Base-by-base conservation (phyloP, 2,113 vertebrate genomes). In the Thalassarche chlororhynchos region DNA sequence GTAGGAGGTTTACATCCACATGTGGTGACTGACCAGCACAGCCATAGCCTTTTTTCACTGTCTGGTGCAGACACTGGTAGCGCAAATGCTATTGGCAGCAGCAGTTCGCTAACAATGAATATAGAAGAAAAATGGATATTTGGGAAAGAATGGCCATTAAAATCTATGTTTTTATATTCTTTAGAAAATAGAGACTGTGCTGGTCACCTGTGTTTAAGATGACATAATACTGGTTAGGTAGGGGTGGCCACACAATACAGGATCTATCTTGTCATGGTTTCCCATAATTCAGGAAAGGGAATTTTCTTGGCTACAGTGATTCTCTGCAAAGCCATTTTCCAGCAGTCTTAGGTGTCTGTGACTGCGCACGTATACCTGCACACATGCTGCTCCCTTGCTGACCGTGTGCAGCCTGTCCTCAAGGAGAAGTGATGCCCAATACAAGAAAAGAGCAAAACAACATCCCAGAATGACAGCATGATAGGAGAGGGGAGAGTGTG, bases 371-470 rank as follows among this genome's bases (percentile, higher is more conserved):
- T 8, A 13, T 0, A 13, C 9, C 34, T 54, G 52, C 52, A 72
- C 4, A 3, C 18, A 6, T 8, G 36, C 58, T 77, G 54, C 40
- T 87, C 23, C 49, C 16, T 62, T 80, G 24, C 46, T 40, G 54
- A 57, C 31, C 1, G 5, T 1, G 3, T 17, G 49, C 76, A 64
- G 18, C 1, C 4, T 0, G 0, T 57, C 29, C 31, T 77, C 34
- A 26, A 52, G 31, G 13, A 84, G 42, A 40, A 58, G 32, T 7
- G 32, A 65, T 36, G 60, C 34, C 40, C 4, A 4, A 31, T 31
- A 74, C 11, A 36, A 58, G 61, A 51, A 38, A 64, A 55, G 36
- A 36, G 36, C 21, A 49, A 70, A 92, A 20, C 40, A 61, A 8
- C 31, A 20, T 36, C 28, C 51, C 42, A 54, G 84, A 74, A 57